Evolutionary conservation across 37 sponge, comb jelly and placozoan species (phyloP), one percentile per base, ranked within the genome.

Genomic region (Chondrosia reniformis): DNA sequence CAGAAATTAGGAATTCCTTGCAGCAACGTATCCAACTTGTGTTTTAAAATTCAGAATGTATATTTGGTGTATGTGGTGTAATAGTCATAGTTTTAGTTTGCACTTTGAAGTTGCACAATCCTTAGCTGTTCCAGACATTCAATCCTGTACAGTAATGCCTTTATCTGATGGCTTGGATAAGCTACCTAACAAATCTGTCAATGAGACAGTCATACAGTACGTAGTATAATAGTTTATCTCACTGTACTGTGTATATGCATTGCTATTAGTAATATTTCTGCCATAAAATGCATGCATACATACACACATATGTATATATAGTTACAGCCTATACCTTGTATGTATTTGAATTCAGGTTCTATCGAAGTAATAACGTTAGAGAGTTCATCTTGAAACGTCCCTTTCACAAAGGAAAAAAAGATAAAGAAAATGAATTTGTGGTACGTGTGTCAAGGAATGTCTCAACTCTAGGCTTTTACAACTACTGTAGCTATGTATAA

Each of bases 361-460:
- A 84, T 34, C 75, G 74, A 4, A 77, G 79, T 8, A 92, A 87
- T 75, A 46, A 88, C 73, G 88, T 92, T 36, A 72, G 66, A 33
- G 74, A 76, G 39, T 92, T 92, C 76, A 42, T 76, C 54, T 46
- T 88, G 12, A 86, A 92, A 67, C 46, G 92, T 32, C 88, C 88
- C 12, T 84, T 92, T 39, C 88, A 84, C 46, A 49, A 66, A 42
- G 92, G 92, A 32, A 45, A 58, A 45, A 92, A 92, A 46, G 88
- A 84, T 74, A 87, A 87, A 41, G 66, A 59, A 22, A 87, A 87
- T 67, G 92, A 92, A 45, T 92, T 86, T 84, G 88, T 81, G 71
- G 85, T 90, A 45, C 34, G 89, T 40, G 1, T 1, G 5, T n/a
- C n/a, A n/a, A n/a, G n/a, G n/a, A n/a, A n/a, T n/a, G n/a, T n/a